These are phyloP conservation scores for Tridacna gigas DNA, from an alignment of 2,888 invertebrate species.

Conservation along the genomic window DNA sequence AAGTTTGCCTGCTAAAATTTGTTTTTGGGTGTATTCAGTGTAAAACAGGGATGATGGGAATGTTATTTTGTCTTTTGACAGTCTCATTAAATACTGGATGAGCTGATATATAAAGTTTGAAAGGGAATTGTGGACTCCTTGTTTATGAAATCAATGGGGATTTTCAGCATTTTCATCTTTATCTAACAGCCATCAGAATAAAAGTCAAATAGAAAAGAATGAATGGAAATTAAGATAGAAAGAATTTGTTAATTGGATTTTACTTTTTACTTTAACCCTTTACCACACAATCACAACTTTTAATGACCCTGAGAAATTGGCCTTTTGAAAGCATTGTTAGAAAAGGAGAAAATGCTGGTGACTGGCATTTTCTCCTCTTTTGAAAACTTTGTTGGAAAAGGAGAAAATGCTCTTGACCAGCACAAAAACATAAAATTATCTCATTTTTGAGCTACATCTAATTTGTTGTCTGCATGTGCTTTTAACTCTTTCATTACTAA, in stretches of 20 bases:
- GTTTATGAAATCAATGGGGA: conserved; percentile 13
- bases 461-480: too few relatives aligned
- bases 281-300: background rate
- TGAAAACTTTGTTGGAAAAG: too few relatives aligned
- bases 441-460: too few relatives aligned
- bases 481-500: too few relatives aligned
- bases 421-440: too few relatives aligned
- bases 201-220: background rate
- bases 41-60: conserved; percentile 1
- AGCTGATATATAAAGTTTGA: conserved; percentile 3
- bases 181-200: conserved; percentile 1
- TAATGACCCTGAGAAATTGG: too few relatives aligned
- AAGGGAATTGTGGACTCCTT: conserved; percentile 1
- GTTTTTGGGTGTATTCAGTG: too few relatives aligned
- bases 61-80: conserved; percentile 23
- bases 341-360: background rate
- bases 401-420: too few relatives aligned
- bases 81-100: conserved; percentile 45
- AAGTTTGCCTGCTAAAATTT: too few relatives aligned
- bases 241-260: conserved; percentile 9
- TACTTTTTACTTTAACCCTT: background rate
- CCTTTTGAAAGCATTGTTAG: background rate
- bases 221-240: conserved; percentile 16
- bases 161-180: conserved; percentile 1
- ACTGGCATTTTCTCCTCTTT: too few relatives aligned